Conservation (phyloP, 53 echinoderm and acorn worm genomes). For the Stichopus horrens region DNA sequence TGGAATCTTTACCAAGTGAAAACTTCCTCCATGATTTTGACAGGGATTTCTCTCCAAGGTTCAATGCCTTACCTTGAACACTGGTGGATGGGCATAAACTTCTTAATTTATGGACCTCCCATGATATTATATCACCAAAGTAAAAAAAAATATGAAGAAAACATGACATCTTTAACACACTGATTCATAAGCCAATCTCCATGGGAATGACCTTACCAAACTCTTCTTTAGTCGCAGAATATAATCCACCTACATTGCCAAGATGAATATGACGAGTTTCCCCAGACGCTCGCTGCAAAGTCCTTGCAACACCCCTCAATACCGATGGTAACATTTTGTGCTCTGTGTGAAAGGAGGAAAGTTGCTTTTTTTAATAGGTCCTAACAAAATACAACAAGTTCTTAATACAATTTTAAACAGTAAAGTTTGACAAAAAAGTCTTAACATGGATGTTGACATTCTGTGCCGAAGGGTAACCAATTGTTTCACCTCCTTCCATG, state of each 20-base stretch:
- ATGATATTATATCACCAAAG: background rate
- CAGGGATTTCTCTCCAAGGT: no score
- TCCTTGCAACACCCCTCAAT: constrained; percentile 7
- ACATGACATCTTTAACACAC: background rate
- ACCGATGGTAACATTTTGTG: constrained; percentile 15
- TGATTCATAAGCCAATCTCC: background rate
- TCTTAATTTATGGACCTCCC: background rate
- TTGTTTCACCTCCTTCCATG: no score
- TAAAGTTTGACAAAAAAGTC: no score
- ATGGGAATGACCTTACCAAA: background rate
- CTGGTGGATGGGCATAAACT: background rate
- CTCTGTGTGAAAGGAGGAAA: background rate
- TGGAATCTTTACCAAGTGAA: no score
- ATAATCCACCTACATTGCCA: constrained; percentile 5
- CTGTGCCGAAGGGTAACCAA: no score
- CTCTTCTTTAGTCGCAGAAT: constrained; percentile 11
- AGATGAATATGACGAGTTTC: constrained; percentile 11
- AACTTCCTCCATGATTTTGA: no score
- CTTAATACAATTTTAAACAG: no score
- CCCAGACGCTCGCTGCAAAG: background rate
- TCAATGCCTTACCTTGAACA: background rate
- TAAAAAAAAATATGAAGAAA: background rate
- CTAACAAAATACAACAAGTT: no score
- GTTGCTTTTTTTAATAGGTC: no score
- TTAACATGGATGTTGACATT: no score